phyloP scores from a whole-genome alignment of 2,888 invertebrate genomes.

The Cerastis leucographa region DNA sequence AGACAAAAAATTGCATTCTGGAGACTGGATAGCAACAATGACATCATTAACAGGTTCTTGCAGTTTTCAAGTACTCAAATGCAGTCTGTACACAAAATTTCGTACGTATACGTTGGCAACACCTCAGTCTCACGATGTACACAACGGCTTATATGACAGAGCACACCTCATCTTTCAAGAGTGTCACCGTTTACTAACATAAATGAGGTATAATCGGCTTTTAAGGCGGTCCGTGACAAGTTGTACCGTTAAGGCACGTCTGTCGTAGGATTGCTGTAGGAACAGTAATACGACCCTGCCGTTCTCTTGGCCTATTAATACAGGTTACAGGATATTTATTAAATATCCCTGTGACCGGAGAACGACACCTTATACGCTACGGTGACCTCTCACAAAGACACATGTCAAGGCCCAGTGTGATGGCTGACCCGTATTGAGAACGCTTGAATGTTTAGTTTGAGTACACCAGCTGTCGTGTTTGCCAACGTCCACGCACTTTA shows the following conservation, averaged over 20 bases:
- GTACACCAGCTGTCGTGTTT: not conserved
- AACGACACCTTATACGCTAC: not conserved
- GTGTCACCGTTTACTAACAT: not conserved
- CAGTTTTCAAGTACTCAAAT: conserved; percentile 13
- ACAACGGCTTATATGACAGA: not conserved
- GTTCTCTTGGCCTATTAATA: not conserved
- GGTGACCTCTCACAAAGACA: not conserved
- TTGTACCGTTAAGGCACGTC: not conserved
- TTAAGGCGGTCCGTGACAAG: not conserved
- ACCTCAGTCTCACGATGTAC: not conserved
- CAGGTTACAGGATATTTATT: not conserved
- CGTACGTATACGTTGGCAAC: conserved; percentile 19
- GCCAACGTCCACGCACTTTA: conserved; percentile 10
- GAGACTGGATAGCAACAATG: not conserved
- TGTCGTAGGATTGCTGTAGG: not conserved
- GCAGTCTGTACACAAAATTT: conserved; percentile 15
- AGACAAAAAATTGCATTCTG: conserved; percentile 2
- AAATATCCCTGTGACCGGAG: not conserved
- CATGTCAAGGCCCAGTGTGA: not conserved
- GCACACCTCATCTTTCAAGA: not conserved
- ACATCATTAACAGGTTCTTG: not conserved
- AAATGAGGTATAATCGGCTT: not conserved
- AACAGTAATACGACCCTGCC: not conserved
- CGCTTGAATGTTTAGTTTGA: not conserved
- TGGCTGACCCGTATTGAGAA: not conserved